Percentiles rank a stretch among this genome's conserved stretches.
These are phyloP conservation scores for Psettodes erumei DNA, from an alignment of 2,113 vertebrate genomes.

Conservation along the genomic window DNA sequence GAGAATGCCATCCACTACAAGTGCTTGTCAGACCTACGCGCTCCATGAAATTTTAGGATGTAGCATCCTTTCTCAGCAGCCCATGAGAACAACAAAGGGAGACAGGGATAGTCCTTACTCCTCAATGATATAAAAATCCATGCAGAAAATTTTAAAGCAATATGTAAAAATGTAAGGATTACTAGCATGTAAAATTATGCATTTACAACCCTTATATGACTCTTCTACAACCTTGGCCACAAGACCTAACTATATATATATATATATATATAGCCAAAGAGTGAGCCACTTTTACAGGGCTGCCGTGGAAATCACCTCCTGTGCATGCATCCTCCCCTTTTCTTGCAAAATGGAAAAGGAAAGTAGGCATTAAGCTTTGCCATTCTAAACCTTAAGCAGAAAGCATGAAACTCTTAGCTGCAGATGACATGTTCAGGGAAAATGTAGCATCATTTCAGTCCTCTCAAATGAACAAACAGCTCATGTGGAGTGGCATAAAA, in stretches of 20 bases:
- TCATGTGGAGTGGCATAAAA: neutral
- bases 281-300: neutral
- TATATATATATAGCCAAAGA: too few species aligned
- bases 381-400: neutral
- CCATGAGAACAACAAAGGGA: neutral
- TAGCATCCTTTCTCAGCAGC: constrained; percentile 16
- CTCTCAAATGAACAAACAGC: constrained; percentile 1
- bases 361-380: neutral
- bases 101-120: neutral
- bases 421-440: constrained; percentile 5
- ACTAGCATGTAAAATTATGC: neutral
- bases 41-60: constrained; percentile 46
- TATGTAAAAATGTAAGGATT: neutral
- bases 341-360: neutral
- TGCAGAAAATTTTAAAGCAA: neutral
- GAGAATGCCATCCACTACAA: constrained; percentile 51
- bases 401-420: neutral
- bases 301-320: neutral
- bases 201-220: too few species aligned
- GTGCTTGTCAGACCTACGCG: constrained; percentile 52
- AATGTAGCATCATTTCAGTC: neutral
- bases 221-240: too few species aligned
- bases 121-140: neutral
- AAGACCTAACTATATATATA: too few species aligned
- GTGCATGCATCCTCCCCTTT: neutral